Percentiles rank a stretch among this genome's conserved stretches.
Evolutionary conservation across 1,140 invertebrate species (phyloP).

Genomic region (Hypothenemus hampei): DNA sequence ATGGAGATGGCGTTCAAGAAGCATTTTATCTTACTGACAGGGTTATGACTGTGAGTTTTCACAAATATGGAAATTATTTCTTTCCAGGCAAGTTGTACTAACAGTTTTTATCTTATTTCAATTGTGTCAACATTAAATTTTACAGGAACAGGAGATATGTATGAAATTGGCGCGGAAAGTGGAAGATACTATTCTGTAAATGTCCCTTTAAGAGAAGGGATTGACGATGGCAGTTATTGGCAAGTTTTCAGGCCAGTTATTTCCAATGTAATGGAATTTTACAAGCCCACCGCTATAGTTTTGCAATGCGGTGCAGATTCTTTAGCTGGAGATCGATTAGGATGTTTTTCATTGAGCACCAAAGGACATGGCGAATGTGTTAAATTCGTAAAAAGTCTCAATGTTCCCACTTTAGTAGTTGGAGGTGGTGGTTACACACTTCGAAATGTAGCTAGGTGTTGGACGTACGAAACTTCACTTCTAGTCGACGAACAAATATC

Average conservation of each 20-base stretch:
- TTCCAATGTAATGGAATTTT: conserved; percentile 92
- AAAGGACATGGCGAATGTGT: conserved; percentile 96
- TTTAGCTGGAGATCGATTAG: conserved; percentile 86
- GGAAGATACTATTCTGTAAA: conserved; percentile 95
- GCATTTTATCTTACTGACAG: conserved; percentile 98
- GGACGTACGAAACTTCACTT: conserved; percentile 98
- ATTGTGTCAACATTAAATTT: conserved; percentile 1
- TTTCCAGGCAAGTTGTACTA: conserved; percentile 62
- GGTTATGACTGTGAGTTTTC: conserved; percentile 99
- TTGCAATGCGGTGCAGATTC: conserved; percentile 98
- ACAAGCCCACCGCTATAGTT: conserved; percentile 94
- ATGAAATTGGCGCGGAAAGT: conserved; percentile 89
- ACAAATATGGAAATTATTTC: conserved; percentile 98
- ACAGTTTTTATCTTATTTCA: neutral
- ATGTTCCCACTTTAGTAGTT: conserved; percentile 89
- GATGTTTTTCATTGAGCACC: conserved; percentile 83
- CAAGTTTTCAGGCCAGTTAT: conserved; percentile 94
- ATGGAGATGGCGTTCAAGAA: conserved; percentile 99
- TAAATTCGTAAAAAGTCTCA: conserved; percentile 90
- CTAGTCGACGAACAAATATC: conserved; percentile 86
- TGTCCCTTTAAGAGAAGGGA: conserved; percentile 94
- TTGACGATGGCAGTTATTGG: conserved; percentile 90
- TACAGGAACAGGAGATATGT: conserved; percentile 94
- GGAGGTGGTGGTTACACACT: conserved; percentile 97
- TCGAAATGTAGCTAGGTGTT: conserved; percentile 95